A percentile compares a stretch with the other conserved stretches of the same genome.
These are phyloP conservation scores for Charaxes varanes DNA, from an alignment of 1,140 invertebrate species.

Conservation along the genomic window DNA sequence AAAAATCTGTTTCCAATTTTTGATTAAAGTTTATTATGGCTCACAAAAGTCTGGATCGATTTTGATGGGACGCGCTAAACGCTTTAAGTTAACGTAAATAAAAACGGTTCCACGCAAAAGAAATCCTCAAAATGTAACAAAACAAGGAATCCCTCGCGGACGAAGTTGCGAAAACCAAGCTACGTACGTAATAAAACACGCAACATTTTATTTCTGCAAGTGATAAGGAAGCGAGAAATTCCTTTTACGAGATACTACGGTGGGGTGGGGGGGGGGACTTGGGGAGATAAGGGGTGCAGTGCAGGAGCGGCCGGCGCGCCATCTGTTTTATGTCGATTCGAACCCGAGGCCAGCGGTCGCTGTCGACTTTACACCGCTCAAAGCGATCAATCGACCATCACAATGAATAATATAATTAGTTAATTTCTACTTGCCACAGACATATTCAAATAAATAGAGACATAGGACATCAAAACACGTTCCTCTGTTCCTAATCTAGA, in stretches of 20 bases:
- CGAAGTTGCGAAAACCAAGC: no score
- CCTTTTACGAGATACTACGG: slow-evolving; percentile 66
- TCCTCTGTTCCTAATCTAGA: no score
- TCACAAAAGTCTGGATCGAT: no score
- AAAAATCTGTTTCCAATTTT: no score
- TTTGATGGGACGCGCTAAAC: no score
- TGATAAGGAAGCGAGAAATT: slow-evolving; percentile 68
- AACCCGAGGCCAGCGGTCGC: slow-evolving; percentile 20
- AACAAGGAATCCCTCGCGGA: no score
- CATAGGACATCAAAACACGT: no score
- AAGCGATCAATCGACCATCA: slow-evolving; percentile 21
- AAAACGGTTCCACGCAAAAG: no score
- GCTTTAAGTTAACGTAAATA: no score
- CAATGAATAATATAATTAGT: slow-evolving; percentile 23
- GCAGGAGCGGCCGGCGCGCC: slow-evolving; percentile 43
- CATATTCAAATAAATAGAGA: slow-evolving; percentile 18
- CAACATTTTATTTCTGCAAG: slow-evolving; percentile 70
- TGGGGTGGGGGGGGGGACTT: slow-evolving; percentile 40
- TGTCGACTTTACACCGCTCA: slow-evolving; percentile 13
- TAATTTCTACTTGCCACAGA: slow-evolving; percentile 24
- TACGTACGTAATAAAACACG: slow-evolving; percentile 69
- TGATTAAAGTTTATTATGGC: no score
- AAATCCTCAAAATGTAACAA: no score
- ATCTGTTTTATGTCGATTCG: slow-evolving; percentile 55
- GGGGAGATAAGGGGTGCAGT: slow-evolving; percentile 31